phyloP scores from a whole-genome alignment of 1,140 invertebrate species.

The Bicyclus anynana region DNA sequence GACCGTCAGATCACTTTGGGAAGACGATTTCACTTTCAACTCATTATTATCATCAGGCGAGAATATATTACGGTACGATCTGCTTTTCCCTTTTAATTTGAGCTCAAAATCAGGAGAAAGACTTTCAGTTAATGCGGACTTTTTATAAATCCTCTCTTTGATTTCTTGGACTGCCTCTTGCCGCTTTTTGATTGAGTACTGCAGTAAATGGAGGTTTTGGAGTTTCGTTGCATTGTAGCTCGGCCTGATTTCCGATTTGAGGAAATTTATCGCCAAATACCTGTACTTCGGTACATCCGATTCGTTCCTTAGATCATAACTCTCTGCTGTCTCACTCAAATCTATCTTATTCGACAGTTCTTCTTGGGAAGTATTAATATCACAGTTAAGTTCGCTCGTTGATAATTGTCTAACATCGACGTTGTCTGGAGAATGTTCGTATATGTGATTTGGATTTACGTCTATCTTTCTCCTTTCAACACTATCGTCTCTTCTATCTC shows the following conservation, averaged over 20 bases:
- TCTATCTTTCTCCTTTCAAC: constrained; percentile 41
- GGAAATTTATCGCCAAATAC: constrained; percentile 66
- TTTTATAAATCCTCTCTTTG: constrained; percentile 70
- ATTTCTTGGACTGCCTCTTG: constrained; percentile 71
- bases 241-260: constrained; percentile 80
- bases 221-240: constrained; percentile 88
- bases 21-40: constrained; percentile 42
- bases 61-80: constrained; percentile 58
- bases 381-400: constrained; percentile 55
- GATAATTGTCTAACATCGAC: constrained; percentile 64
- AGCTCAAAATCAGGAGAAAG: constrained; percentile 36
- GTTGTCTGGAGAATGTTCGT: constrained; percentile 70
- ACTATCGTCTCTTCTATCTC: constrained; percentile 37
- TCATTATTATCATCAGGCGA: constrained; percentile 43
- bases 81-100: constrained; percentile 47
- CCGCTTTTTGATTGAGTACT: constrained; percentile 72
- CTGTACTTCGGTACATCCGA: constrained; percentile 57
- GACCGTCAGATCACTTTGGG: constrained; percentile 42
- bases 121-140: constrained; percentile 57
- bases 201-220: constrained; percentile 67
- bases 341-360: constrained; percentile 66
- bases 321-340: constrained; percentile 73
- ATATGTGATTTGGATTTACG: constrained; percentile 49
- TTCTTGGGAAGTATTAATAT: constrained; percentile 56
- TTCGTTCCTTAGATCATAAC: constrained; percentile 65